Evolutionary conservation across 1,140 invertebrate species (phyloP).

Genomic region (Caenorhabditis latens): DNA sequence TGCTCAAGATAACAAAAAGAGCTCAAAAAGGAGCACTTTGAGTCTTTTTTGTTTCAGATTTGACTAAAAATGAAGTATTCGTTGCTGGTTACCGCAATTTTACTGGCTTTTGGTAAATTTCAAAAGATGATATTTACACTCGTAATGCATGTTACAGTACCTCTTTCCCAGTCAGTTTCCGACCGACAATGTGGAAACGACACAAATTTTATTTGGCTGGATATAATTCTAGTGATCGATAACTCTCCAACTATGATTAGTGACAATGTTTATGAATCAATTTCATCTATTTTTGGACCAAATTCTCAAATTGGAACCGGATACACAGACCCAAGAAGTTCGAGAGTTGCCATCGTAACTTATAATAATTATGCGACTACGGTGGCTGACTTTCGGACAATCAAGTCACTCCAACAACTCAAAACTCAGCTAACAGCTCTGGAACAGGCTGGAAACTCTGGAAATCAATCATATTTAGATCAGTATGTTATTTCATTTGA

Average conservation of each 20-base stretch:
- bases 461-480: neutral
- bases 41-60: neutral
- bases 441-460: neutral
- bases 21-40: too few relatives aligned
- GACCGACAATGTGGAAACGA: neutral
- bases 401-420: neutral
- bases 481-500: neutral
- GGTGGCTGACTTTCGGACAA: neutral
- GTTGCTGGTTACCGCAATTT: neutral
- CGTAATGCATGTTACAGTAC: neutral
- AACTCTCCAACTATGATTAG: neutral
- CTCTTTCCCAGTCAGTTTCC: neutral
- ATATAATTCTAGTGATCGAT: neutral
- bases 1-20: too few relatives aligned
- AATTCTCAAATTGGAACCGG: constrained; percentile 2
- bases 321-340: constrained; percentile 14
- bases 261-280: neutral
- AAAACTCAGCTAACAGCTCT: neutral
- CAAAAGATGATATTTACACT: neutral
- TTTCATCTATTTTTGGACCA: neutral
- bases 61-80: neutral
- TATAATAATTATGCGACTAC: neutral
- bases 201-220: neutral
- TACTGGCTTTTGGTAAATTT: neutral
- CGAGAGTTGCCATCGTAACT: neutral